Percentiles rank a stretch among this genome's conserved stretches.
These are phyloP conservation scores for Athene noctua DNA, from an alignment of 2,113 vertebrate species.

Conservation along the genomic window DNA sequence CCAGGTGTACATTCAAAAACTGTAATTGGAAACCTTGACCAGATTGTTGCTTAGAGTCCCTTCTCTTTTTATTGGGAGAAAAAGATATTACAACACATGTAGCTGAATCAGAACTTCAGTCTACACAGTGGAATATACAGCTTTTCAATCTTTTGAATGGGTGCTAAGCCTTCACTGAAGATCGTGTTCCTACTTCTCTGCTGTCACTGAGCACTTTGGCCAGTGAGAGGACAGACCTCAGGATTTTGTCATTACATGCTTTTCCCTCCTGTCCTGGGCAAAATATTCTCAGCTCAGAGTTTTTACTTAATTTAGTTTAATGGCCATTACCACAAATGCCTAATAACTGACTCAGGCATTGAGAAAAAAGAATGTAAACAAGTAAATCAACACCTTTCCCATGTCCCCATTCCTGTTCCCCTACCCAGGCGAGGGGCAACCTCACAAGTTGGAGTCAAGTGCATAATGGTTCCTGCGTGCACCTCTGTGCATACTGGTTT, in stretches of 20 bases:
- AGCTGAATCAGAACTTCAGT: neutral
- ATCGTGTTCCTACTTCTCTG: neutral
- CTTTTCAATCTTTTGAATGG: neutral
- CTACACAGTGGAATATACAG: neutral
- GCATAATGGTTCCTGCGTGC: neutral
- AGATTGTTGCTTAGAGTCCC: neutral
- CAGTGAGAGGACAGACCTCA: neutral
- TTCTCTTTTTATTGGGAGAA: neutral
- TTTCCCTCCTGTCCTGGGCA: neutral
- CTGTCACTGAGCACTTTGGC: neutral
- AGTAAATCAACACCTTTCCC: neutral
- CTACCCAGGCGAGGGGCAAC: neutral
- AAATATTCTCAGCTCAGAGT: neutral
- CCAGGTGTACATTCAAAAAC: neutral
- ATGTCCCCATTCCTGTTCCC: neutral
- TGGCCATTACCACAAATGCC: neutral
- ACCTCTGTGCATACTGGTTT: neutral
- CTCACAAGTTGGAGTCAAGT: fast-evolving
- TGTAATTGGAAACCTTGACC: neutral
- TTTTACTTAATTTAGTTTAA: neutral
- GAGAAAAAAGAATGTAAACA: neutral
- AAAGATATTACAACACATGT: neutral
- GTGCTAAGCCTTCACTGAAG: fast-evolving
- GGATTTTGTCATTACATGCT: neutral
- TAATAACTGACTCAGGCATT: neutral